These are phyloP conservation scores for Liparis tanakae DNA, from an alignment of 2,797 vertebrate genomes.

Conservation along the genomic window DNA sequence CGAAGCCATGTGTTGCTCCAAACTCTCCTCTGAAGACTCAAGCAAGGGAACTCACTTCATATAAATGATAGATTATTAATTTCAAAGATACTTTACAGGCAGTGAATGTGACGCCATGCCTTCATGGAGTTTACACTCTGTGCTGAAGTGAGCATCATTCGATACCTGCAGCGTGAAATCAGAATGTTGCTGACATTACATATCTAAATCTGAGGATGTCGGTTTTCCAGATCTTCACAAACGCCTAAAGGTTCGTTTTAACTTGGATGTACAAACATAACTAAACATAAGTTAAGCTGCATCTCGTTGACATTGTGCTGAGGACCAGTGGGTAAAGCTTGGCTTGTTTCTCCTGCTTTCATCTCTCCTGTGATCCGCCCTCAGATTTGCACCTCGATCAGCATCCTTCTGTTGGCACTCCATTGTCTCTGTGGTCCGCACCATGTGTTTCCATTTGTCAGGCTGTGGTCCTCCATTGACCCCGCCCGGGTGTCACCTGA, in stretches of 20 bases:
- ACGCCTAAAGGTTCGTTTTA: slow-evolving; percentile 2
- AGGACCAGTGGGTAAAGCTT: slow-evolving; percentile 19
- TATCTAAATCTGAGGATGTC: slow-evolving; percentile 29
- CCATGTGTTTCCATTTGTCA: slow-evolving; percentile 81
- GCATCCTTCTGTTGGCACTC: slow-evolving; percentile 68
- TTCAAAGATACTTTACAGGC: not conserved
- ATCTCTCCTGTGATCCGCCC: slow-evolving; percentile 56
- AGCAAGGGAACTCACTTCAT: not conserved
- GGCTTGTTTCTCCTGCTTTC: slow-evolving; percentile 55
- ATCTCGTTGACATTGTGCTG: not conserved
- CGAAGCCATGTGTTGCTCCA: not conserved
- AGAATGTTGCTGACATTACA: slow-evolving; percentile 28
- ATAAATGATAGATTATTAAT: not conserved
- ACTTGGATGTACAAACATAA: slow-evolving; percentile 25
- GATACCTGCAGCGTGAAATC: slow-evolving; percentile 17
- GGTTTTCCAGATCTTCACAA: slow-evolving; percentile 22
- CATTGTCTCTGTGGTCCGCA: slow-evolving; percentile 56
- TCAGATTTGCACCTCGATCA: slow-evolving; percentile 71
- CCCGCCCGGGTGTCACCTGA: slow-evolving; percentile 56
- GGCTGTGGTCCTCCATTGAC: slow-evolving; percentile 39
- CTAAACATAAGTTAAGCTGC: slow-evolving; percentile 13
- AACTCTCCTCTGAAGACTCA: not conserved
- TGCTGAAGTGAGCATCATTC: slow-evolving; percentile 12
- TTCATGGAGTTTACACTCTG: slow-evolving; percentile 3
- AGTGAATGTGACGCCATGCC: slow-evolving; percentile 9